A percentile compares a stretch with the other conserved stretches of the same genome.
phyloP scores from a whole-genome alignment of 35 echinoderm and acorn worm species.

The Eucidaris tribuloides region DNA sequence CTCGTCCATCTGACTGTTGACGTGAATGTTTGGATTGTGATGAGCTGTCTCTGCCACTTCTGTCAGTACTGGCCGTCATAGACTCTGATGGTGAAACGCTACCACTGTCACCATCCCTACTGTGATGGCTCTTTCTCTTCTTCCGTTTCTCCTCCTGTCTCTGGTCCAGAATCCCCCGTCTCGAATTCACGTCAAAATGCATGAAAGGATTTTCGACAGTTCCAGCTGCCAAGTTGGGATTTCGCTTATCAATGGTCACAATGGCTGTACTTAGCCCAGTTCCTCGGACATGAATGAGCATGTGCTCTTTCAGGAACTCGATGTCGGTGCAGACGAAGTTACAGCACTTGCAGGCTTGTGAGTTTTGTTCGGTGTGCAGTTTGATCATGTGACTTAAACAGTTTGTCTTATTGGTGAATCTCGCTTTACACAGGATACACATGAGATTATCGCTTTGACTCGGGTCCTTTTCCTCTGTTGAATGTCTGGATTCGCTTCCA shows the following conservation, averaged over 20 bases:
- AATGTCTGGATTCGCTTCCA: background rate
- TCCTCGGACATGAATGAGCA: conserved; percentile 64
- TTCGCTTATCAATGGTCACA: too few relatives aligned
- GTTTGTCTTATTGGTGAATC: conserved; percentile 54
- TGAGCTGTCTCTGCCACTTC: too few relatives aligned
- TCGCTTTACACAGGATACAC: conserved; percentile 74
- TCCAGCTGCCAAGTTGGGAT: too few relatives aligned
- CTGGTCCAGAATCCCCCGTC: too few relatives aligned
- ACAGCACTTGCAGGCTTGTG: conserved; percentile 82
- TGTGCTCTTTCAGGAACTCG: conserved; percentile 54
- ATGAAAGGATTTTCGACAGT: too few relatives aligned
- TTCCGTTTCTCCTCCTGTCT: background rate
- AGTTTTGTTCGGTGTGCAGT: conserved; percentile 66
- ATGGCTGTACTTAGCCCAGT: too few relatives aligned
- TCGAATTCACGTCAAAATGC: too few relatives aligned
- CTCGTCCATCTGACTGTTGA: too few relatives aligned
- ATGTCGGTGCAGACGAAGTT: conserved; percentile 67
- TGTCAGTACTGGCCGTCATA: too few relatives aligned
- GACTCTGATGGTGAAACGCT: too few relatives aligned
- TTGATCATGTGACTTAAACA: conserved; percentile 86
- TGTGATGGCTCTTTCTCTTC: background rate
- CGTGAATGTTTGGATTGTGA: too few relatives aligned
- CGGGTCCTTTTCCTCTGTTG: background rate
- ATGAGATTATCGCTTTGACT: conserved; percentile 17
- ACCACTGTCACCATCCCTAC: background rate